Evolutionary conservation across 2,888 invertebrate genomes (phyloP).

Genomic region (Diploptera punctata): DNA sequence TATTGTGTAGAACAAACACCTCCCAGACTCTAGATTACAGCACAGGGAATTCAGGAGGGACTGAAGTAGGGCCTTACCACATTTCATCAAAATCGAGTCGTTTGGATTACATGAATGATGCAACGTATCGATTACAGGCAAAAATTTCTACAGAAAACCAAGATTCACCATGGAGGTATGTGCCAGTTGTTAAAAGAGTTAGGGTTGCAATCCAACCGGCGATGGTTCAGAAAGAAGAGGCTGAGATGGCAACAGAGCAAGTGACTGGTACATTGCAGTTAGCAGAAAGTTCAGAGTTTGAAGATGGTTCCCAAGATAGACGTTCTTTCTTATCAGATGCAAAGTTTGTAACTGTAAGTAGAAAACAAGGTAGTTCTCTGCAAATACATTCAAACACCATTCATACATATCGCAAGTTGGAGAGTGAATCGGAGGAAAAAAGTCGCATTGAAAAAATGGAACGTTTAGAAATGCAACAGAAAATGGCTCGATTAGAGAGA

Average conservation of each 20-base stretch:
- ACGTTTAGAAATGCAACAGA: conserved; percentile 31
- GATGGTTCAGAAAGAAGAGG: conserved; percentile 29
- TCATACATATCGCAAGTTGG: conserved; percentile 13
- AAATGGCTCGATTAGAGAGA: conserved; percentile 30
- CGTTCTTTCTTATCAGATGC: conserved; percentile 27
- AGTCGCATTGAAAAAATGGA: conserved; percentile 18
- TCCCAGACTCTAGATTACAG: background rate
- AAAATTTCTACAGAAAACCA: conserved; percentile 18
- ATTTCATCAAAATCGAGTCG: conserved; percentile 14
- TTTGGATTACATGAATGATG: conserved; percentile 33
- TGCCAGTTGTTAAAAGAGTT: conserved; percentile 39
- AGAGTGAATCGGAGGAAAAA: conserved; percentile 19
- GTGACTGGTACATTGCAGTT: conserved; percentile 17
- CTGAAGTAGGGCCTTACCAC: conserved; percentile 14
- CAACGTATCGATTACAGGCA: conserved; percentile 23
- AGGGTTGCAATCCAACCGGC: conserved; percentile 32
- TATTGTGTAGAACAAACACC: conserved; percentile 12
- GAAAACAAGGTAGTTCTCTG: background rate
- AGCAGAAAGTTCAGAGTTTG: conserved; percentile 30
- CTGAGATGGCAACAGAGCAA: conserved; percentile 19
- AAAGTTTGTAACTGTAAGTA: conserved; percentile 14
- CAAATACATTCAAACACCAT: conserved; percentile 6
- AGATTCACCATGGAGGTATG: conserved; percentile 40
- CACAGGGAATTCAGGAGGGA: background rate
- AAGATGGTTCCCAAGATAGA: conserved; percentile 28